These are phyloP conservation scores for Yasuhikotakia modesta DNA, from an alignment of 2,797 vertebrate genomes.

Conservation along the genomic window DNA sequence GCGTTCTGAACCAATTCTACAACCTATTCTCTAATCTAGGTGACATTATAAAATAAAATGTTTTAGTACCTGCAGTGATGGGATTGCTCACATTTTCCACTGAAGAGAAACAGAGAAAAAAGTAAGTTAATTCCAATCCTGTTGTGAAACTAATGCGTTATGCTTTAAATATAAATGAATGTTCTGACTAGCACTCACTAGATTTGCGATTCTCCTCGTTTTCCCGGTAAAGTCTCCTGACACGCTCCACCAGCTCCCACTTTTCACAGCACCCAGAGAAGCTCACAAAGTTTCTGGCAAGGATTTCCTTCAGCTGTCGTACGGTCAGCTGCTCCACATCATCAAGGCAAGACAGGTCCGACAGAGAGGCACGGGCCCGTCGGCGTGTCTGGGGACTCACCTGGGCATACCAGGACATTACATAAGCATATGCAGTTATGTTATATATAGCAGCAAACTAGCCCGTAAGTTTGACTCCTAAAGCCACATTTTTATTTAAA, in stretches of 20 bases:
- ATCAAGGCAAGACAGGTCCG: constrained; percentile 86
- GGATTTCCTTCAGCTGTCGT: constrained; percentile 95
- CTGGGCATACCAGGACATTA: constrained; percentile 64
- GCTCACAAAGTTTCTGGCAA: constrained; percentile 94
- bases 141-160: constrained; percentile 5
- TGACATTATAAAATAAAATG: not conserved
- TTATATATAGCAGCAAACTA: not conserved
- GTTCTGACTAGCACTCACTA: constrained; percentile 65
- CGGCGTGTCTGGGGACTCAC: constrained; percentile 81
- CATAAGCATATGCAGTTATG: constrained; percentile 3
- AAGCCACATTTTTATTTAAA: no score
- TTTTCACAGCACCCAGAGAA: constrained; percentile 99
- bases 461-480: not conserved
- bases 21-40: not conserved
- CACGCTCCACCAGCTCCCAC: constrained; percentile 97
- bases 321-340: constrained; percentile 90
- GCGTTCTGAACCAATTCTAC: not conserved
- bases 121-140: no score
- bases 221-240: constrained; percentile 90
- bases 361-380: constrained; percentile 84
- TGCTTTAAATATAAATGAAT: not conserved
- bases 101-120: constrained; percentile 58
- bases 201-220: constrained; percentile 88
- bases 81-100: constrained; percentile 74
- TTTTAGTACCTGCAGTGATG: constrained; percentile 74